Conservation (phyloP, 2,797 vertebrate genomes). For the Pangasius djambal region DNA sequence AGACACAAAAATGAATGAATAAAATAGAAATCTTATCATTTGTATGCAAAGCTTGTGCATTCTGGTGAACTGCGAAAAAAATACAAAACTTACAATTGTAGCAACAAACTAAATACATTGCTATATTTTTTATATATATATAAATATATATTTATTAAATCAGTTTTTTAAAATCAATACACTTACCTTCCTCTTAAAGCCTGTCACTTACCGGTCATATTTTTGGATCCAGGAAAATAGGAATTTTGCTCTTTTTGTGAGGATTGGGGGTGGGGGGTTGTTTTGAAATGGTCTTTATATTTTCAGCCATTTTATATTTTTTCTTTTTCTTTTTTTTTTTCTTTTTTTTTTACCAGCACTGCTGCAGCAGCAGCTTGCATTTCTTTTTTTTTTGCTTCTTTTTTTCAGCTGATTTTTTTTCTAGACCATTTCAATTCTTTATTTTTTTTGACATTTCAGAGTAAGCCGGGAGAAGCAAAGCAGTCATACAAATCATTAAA, state of each 20-base stretch:
- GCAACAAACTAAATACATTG: background rate
- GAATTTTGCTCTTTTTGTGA: conserved; percentile 85
- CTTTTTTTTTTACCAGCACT: conserved; percentile 64
- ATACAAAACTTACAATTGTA: background rate
- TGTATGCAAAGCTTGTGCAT: background rate
- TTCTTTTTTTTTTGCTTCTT: conserved; percentile 65
- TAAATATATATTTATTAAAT: background rate
- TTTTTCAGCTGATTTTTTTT: conserved; percentile 75
- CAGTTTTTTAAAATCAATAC: background rate
- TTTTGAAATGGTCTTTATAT: conserved; percentile 83
- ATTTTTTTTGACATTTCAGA: conserved; percentile 92
- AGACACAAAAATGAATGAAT: background rate
- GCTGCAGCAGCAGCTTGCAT: conserved; percentile 74
- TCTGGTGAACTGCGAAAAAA: background rate
- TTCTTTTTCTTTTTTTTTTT: conserved; percentile 45
- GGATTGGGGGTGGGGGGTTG: conserved; percentile 73
- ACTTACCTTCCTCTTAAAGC: conserved; percentile 57
- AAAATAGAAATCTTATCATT: background rate
- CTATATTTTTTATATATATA: too few species aligned
- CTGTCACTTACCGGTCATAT: conserved; percentile 13
- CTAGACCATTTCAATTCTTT: conserved; percentile 98
- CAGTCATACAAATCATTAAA: conserved; percentile 98
- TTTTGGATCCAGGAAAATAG: background rate
- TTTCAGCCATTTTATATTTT: conserved; percentile 51
- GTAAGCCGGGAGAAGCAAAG: conserved; percentile 90